These are phyloP conservation scores for Thalassarche chlororhynchos DNA, from an alignment of 2,113 vertebrate species.

Conservation along the genomic window DNA sequence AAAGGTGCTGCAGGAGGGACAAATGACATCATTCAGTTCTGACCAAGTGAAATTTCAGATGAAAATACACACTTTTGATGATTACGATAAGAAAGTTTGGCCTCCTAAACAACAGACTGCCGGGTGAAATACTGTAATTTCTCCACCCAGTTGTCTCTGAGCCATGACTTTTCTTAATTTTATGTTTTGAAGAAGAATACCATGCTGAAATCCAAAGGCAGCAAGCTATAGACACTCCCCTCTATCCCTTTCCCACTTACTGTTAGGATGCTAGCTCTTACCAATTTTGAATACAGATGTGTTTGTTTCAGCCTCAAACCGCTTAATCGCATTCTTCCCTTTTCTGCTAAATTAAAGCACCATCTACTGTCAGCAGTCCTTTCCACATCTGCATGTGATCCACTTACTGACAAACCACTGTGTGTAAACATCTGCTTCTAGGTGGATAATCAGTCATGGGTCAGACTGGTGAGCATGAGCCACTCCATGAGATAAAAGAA, in stretches of 20 bases:
- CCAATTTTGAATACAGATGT: neutral
- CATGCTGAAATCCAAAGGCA: neutral
- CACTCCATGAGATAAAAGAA: neutral
- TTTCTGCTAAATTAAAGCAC: conserved; percentile 64
- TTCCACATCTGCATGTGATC: conserved; percentile 20
- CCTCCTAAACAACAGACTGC: neutral
- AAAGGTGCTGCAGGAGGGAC: neutral
- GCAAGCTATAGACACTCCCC: neutral
- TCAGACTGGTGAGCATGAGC: neutral
- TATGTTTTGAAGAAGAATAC: neutral
- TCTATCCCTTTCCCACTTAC: neutral
- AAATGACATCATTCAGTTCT: neutral
- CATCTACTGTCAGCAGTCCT: conserved; percentile 50
- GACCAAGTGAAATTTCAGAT: neutral
- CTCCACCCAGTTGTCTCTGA: neutral
- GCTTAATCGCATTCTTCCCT: neutral
- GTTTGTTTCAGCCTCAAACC: neutral
- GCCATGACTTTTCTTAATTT: neutral
- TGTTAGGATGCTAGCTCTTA: neutral
- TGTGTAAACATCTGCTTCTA: neutral
- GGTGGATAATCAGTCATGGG: neutral
- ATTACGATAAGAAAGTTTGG: neutral
- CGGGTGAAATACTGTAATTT: neutral
- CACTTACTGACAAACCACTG: neutral
- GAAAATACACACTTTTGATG: neutral